Base-by-base conservation (phyloP, 2,113 vertebrate genomes). In the Antigone vipio region DNA sequence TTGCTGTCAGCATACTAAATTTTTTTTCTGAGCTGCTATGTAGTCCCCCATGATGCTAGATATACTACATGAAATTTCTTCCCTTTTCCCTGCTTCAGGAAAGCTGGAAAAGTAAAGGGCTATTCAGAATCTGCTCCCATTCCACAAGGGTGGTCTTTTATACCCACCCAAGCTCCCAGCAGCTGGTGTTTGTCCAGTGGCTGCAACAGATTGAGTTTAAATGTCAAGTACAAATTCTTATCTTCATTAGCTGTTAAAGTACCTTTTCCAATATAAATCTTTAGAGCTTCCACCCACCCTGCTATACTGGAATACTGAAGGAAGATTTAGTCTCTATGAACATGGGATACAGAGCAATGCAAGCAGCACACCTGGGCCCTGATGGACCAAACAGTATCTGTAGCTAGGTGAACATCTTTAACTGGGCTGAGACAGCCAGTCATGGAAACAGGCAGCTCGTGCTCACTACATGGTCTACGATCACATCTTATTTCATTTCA, bases 391-490 rank as follows among this genome's bases (percentile, higher is more conserved):
- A 29, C 40, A 35, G 34, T 24, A 62, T 9, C 8, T 35, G 21
- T 3, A n/a, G 24, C 22, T n/a, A 9, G 3, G 20, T 19, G 42
- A 69, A 17, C 66, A 58, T 34, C 32, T 58, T 49, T 3, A 62
- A 26, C 32, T 18, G 38, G 71, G 27, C 58, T 63, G 66, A 45
- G 26, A 26, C 5, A 20, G 44, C 12, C 59, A 64, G 30, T 24
- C 55, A 64, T 1, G 23, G 47, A 11, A 53, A 87, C n/a, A 76
- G n/a, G 29, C 10, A 69, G 38, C 63, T 49, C 10, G 6, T 9
- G 64, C 59, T 64, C 38, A 34, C 26, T 34, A 50, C 45, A 21
- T 2, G 44, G 0, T 0, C 52, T 29, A 4, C 7, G 15, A 9
- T 72, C 53, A 47, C 55, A 56, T 52, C 63, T 35, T 58, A 15